Evolutionary conservation across 1,140 invertebrate genomes (phyloP), one percentile per base, ranked within the genome.

Genomic region (Daktulosphaira vitifoliae): DNA sequence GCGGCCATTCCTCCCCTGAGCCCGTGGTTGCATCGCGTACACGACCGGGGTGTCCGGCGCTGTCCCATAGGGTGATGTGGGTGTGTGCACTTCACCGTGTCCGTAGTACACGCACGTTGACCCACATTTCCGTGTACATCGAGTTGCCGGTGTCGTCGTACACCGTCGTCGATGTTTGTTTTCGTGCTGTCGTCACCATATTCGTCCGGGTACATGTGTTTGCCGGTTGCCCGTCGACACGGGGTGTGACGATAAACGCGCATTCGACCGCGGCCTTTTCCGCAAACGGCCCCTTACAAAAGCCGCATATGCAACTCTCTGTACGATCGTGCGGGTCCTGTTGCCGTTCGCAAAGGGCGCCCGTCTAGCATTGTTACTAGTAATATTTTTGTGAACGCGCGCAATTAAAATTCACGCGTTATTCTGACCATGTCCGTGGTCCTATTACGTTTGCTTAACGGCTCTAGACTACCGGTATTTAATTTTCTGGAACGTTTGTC

Each of bases 261-360:
- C 53, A 29, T 18, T 54, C 25, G 3, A 11, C 20, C 22, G 2
- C 56, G 26, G 46, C 56, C 56, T 62, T 62, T 62, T 13, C n/a
- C 38, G 29, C 2, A 1, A 5, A 11, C 1, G n/a, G n/a, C 56
- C 42, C 56, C 56, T 25, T 44, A 26, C 56, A 62, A 62, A 62
- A 46, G 56, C 56, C 25, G 42, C 15, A 18, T 22, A 48, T 33
- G 56, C 56, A 62, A 46, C 16, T 0, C 25, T 16, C 42, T 39
- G n/a, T 5, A 11, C 39, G 42, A 13, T 7, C 25, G 42, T 48
- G 56, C 18, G 56, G 44, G 25, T 48, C 56, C 1, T 46, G 39
- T 25, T 62, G 56, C 56, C 11, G 42, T 33, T 2, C 11, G 16
- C 4, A 16, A 25, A 39, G 18, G 25, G 38, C 42, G 56, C 29